These are phyloP conservation scores for Thalassarche chlororhynchos DNA, from an alignment of 2,113 vertebrate genomes.

Conservation along the genomic window DNA sequence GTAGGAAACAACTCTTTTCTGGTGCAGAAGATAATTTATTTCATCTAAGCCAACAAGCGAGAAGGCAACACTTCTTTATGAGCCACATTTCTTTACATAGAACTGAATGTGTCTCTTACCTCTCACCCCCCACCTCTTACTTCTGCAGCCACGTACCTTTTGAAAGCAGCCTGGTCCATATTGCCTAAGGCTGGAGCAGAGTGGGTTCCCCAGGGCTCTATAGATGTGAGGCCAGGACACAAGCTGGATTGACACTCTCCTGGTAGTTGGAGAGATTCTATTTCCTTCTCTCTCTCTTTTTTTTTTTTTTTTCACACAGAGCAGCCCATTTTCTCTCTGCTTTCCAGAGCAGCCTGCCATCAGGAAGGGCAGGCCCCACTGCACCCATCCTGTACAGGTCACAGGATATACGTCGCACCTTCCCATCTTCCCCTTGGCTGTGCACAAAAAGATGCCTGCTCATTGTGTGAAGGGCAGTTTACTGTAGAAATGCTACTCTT, in stretches of 20 bases:
- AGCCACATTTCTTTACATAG: not conserved
- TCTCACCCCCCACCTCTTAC: not conserved
- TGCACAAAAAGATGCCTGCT: not conserved
- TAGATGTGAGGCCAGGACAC: not conserved
- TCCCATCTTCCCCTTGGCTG: not conserved
- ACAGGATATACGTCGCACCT: not conserved
- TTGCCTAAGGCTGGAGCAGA: not conserved
- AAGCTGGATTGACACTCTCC: not conserved
- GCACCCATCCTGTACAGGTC: constrained; percentile 25
- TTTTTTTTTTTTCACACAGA: not conserved
- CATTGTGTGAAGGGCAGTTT: not conserved
- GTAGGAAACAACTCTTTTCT: not conserved
- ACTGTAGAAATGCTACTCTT: not conserved
- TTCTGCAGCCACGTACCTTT: not conserved
- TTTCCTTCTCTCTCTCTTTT: not conserved
- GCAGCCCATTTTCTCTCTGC: not conserved
- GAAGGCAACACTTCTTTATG: not conserved
- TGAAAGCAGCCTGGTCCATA: not conserved
- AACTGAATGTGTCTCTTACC: not conserved
- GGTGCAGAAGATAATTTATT: not conserved
- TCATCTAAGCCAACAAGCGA: not conserved
- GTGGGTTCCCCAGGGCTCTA: accelerated
- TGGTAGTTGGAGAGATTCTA: not conserved
- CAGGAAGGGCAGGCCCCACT: constrained; percentile 23
- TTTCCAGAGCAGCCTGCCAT: not conserved